Evolutionary conservation across 2,113 vertebrate species (phyloP).

Genomic region (Pterocles gutturalis): DNA sequence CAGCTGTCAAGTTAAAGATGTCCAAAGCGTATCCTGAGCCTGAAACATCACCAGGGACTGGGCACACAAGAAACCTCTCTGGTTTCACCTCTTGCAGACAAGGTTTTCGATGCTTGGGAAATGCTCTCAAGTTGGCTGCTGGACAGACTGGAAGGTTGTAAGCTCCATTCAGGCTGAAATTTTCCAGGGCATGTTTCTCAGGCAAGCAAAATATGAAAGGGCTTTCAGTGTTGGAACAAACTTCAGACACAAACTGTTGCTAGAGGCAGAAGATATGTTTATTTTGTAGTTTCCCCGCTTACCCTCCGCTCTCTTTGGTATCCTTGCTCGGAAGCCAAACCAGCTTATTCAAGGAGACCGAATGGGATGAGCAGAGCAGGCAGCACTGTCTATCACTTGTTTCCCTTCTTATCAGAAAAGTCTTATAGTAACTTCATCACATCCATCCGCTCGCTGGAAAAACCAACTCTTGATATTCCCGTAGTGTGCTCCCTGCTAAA

Average conservation of each 20-base stretch:
- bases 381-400: neutral
- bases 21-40: neutral
- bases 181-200: conserved; percentile 36
- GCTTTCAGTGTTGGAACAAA: neutral
- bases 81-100: neutral
- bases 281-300: conserved; percentile 3
- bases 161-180: neutral
- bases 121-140: neutral
- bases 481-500: neutral
- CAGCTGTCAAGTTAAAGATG: neutral
- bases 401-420: neutral
- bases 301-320: neutral
- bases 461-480: neutral
- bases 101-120: neutral
- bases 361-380: neutral
- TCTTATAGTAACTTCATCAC: neutral
- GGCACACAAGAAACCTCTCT: neutral
- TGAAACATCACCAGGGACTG: neutral
- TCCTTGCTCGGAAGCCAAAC: neutral
- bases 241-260: neutral
- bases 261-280: conserved; percentile 30
- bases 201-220: conserved; percentile 7
- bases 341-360: neutral
- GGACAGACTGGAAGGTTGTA: neutral
- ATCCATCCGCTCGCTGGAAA: neutral